Base-by-base conservation (phyloP, 2,113 vertebrate species). In the Rhinogobius similis region DNA sequence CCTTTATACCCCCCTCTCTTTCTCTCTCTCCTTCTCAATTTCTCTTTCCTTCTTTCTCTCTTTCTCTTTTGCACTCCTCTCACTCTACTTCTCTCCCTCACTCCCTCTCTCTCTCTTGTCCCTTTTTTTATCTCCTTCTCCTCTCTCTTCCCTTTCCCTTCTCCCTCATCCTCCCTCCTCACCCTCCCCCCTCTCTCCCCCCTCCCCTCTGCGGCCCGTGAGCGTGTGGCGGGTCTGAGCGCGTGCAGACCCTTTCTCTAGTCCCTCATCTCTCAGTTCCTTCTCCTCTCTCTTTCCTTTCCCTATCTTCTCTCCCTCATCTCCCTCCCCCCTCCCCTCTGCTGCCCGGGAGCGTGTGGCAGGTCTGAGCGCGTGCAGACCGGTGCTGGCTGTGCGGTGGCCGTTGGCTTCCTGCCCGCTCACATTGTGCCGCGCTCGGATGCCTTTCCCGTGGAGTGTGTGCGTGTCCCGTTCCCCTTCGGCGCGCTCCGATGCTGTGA, bases 391-490 rank as follows among this genome's bases (percentile, higher is more conserved):
- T 53, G 52, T 81, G 67, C 41, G 50, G 32, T 59, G 44, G 70
- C 61, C 65, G 41, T 64, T 82, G 66, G 75, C 76, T 6, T 20
- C 59, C 67, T 76, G 81, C 82, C 85, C 67, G 56, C 46, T 65
- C 78, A 64, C 68, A 81, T 82, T 77, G 76, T 76, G 1, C 39
- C 39, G 48, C 76, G 84, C 69, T 67, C 79, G 71, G 75, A 75
- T 76, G 67, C 78, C 53, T 81, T 59, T 10, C 14, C 67, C 20
- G 68, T 62, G 63, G 59, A 55, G 50, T 70, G 56, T 75, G 74
- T 67, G 43, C 24, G 41, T 67, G 18, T 65, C 56, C 27, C 21
- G 20, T 29, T 71, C 24, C 48, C 58, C 52, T 77, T 58, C 43
- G 63, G 74, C 68, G 76, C 72, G 68, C 68, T 41, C 46, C 68